Evolutionary conservation across 2,888 invertebrate species (phyloP).

Genomic region (Pseudococcus longispinus): DNA sequence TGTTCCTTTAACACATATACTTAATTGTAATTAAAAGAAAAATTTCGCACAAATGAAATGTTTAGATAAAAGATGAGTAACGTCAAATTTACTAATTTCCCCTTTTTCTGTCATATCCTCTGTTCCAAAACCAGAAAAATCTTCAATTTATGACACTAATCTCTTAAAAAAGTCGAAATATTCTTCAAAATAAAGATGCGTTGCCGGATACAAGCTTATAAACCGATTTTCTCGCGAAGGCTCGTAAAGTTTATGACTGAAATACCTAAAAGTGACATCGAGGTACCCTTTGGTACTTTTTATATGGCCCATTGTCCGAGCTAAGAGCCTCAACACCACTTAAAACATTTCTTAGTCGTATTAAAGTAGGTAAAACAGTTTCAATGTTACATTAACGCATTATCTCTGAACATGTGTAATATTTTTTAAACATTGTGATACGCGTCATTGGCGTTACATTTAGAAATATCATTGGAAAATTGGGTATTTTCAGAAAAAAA

Average conservation of each 20-base stretch:
- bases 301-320: neutral
- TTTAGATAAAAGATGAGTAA: no score
- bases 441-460: neutral
- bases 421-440: constrained; percentile 5
- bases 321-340: neutral
- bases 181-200: neutral
- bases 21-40: no score
- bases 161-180: neutral
- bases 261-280: neutral
- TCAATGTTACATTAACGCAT: constrained; percentile 6
- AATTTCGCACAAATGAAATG: no score
- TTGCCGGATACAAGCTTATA: no score
- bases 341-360: neutral
- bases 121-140: no score
- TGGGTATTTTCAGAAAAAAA: neutral
- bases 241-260: neutral
- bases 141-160: neutral
- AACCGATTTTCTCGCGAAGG: neutral
- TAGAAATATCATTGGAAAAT: neutral
- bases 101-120: no score
- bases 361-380: constrained; percentile 1
- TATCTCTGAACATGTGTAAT: neutral
- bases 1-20: no score
- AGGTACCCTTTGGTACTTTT: neutral
- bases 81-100: no score